phyloP scores from a whole-genome alignment of 1,140 invertebrate genomes.

The Rhagoletis pomonella region DNA sequence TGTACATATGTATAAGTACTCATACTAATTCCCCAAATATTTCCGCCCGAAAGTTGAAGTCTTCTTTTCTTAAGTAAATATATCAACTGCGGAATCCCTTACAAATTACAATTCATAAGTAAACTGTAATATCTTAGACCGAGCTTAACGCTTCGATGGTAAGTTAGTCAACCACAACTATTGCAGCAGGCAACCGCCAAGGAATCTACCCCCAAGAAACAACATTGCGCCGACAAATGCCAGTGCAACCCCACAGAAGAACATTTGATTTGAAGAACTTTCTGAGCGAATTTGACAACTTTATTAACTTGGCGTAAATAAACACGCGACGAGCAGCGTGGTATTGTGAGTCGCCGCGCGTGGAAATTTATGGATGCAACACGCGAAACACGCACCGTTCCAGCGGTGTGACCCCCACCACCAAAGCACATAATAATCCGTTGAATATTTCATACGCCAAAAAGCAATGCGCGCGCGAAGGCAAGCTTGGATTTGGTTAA shows the following conservation, averaged over 20 bases:
- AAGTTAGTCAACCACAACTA: neutral
- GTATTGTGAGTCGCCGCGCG: neutral
- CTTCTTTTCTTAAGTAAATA: slow-evolving; percentile 20
- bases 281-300: slow-evolving; percentile 43
- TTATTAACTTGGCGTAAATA: slow-evolving; percentile 51
- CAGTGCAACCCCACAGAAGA: neutral
- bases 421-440: slow-evolving; percentile 40
- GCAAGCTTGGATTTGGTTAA: neutral
- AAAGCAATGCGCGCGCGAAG: neutral
- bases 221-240: neutral
- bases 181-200: neutral
- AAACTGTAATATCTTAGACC: neutral
- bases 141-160: neutral
- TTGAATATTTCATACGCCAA: slow-evolving; percentile 19
- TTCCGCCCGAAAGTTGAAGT: neutral
- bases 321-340: neutral
- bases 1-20: too few species aligned
- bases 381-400: too few species aligned
- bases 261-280: slow-evolving; percentile 48
- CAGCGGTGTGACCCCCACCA: neutral
- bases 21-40: neutral
- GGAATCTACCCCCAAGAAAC: neutral
- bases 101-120: slow-evolving; percentile 39
- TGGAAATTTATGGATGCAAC: slow-evolving; percentile 41
- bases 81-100: slow-evolving; percentile 41